phyloP scores from a whole-genome alignment of 2,888 invertebrate genomes.

The Alsophila aescularia region DNA sequence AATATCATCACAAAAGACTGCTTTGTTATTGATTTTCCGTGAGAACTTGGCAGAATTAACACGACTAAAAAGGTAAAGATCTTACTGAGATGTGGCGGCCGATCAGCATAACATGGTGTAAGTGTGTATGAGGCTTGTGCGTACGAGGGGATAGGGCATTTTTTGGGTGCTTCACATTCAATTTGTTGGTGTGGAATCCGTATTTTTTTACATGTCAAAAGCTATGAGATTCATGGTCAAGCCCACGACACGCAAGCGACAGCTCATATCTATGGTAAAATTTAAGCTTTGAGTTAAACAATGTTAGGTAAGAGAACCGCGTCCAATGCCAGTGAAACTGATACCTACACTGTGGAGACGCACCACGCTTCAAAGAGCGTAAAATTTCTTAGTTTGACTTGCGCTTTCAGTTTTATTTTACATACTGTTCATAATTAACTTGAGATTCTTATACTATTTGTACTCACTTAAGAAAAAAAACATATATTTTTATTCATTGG shows the following conservation, averaged over 20 bases:
- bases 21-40: no score
- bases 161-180: no score
- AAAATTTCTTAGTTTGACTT: constrained; percentile 67
- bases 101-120: no score
- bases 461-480: neutral
- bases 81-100: no score
- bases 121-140: no score
- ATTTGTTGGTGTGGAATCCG: no score
- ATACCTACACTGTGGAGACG: constrained; percentile 35
- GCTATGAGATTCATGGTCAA: no score
- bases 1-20: no score
- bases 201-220: no score
- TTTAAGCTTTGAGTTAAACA: constrained; percentile 55
- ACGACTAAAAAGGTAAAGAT: no score
- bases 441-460: neutral
- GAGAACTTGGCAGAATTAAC: no score
- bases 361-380: constrained; percentile 70
- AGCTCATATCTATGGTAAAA: neutral
- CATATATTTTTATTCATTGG: neutral
- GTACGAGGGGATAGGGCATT: no score
- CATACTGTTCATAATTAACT: neutral
- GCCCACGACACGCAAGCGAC: neutral
- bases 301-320: constrained; percentile 67
- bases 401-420: constrained; percentile 57
- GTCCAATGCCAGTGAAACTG: constrained; percentile 75